Evolutionary conservation across 2,113 vertebrate species (phyloP).

Genomic region (Odocoileus hemionus): DNA sequence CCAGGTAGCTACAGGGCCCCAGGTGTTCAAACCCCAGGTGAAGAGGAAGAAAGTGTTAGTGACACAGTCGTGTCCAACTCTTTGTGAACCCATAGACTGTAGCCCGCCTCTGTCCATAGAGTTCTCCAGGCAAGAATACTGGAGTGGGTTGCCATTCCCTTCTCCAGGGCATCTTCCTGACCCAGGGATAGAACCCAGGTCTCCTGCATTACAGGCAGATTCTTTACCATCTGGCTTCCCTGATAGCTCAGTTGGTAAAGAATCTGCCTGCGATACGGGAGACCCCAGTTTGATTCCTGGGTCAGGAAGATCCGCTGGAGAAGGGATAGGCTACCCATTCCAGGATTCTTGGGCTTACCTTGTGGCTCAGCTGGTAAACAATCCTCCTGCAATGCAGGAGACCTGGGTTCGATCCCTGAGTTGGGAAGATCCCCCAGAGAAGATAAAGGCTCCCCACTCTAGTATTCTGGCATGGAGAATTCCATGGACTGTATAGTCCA

Average conservation of each 20-base stretch:
- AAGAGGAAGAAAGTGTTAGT: background rate
- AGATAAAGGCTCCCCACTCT: background rate
- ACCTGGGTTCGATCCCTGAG: background rate
- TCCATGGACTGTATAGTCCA: background rate
- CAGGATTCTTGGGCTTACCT: background rate
- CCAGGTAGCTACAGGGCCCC: background rate
- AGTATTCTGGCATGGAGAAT: background rate
- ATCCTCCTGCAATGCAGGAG: background rate
- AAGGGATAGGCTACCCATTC: background rate
- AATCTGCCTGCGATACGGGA: background rate
- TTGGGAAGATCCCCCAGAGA: background rate
- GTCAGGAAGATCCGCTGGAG: background rate
- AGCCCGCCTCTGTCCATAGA: background rate
- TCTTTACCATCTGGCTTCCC: background rate
- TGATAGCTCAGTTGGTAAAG: background rate
- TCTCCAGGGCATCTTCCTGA: background rate
- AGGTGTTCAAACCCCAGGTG: background rate
- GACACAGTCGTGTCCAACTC: background rate
- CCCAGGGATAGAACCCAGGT: background rate
- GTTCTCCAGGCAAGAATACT: background rate
- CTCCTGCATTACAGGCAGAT: background rate
- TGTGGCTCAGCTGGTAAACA: background rate
- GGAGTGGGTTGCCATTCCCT: background rate
- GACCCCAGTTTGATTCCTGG: background rate
- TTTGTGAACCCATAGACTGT: background rate